A percentile compares a stretch with the other conserved stretches of the same genome.
phyloP scores from a whole-genome alignment of 2,113 vertebrate genomes.

The Craseonycteris thonglongyai region DNA sequence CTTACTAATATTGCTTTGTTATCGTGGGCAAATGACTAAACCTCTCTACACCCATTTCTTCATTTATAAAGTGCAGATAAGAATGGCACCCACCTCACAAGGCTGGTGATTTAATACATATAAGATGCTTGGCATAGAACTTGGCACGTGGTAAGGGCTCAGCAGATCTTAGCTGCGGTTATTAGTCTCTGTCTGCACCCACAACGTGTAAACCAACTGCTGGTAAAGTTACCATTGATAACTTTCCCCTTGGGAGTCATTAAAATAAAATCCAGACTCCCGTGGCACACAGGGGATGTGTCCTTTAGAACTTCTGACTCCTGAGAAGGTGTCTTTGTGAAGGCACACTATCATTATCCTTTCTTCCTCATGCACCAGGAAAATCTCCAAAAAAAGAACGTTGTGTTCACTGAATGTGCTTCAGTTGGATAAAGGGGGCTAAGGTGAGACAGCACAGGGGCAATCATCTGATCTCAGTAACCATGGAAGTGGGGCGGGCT shows the following conservation, averaged over 20 bases:
- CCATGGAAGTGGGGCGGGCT: neutral
- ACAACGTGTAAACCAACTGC: neutral
- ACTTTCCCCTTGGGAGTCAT: neutral
- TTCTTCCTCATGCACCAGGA: neutral
- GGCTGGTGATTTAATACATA: neutral
- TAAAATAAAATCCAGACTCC: conserved; percentile 1
- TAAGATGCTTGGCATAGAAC: neutral
- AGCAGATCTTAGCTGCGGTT: neutral
- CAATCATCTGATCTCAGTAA: neutral
- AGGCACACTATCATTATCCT: neutral
- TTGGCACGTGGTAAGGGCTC: neutral
- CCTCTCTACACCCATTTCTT: neutral
- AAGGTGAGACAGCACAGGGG: neutral
- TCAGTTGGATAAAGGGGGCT: neutral
- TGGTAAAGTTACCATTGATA: neutral
- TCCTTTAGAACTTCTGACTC: neutral
- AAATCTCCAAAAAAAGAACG: neutral
- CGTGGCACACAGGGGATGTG: neutral
- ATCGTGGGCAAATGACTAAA: neutral
- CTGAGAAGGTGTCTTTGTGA: neutral
- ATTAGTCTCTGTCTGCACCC: neutral
- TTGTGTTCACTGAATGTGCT: neutral
- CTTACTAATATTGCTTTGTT: neutral
- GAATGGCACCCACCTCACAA: neutral
- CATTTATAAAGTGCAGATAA: neutral